phyloP scores from a whole-genome alignment of 2,113 vertebrate genomes.

The Eretmochelys imbricata region DNA sequence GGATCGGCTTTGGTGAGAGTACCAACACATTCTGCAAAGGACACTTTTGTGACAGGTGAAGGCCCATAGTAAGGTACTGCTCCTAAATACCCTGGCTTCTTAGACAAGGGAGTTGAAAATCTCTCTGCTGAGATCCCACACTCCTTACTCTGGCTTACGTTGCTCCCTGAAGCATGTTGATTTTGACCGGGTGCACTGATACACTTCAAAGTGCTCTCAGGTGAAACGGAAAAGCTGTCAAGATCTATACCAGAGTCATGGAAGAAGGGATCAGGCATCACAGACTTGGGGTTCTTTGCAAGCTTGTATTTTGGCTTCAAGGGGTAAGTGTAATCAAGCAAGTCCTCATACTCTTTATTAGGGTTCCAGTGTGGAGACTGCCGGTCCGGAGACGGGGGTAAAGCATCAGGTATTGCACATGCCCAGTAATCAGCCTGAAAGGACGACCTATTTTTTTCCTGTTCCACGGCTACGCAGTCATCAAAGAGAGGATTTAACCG shows the following conservation, averaged over 20 bases:
- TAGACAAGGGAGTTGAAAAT: constrained; percentile 24
- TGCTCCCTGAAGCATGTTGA: not conserved
- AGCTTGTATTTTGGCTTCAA: constrained; percentile 81
- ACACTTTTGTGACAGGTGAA: constrained; percentile 49
- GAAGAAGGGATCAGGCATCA: constrained; percentile 67
- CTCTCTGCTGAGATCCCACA: not conserved
- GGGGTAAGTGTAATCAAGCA: constrained; percentile 94
- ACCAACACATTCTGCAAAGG: constrained; percentile 15
- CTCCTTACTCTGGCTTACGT: not conserved
- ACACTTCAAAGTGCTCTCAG: constrained; percentile 66
- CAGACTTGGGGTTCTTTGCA: constrained; percentile 53
- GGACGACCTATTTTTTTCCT: constrained; percentile 50
- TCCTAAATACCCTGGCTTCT: constrained; percentile 37
- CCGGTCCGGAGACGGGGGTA: constrained; percentile 85
- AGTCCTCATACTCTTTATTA: constrained; percentile 87
- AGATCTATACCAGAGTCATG: constrained; percentile 91
- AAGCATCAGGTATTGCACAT: constrained; percentile 84
- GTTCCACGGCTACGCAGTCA: rapidly evolving
- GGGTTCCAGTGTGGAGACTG: constrained; percentile 87
- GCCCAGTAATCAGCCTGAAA: constrained; percentile 90
- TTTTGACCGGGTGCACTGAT: not conserved
- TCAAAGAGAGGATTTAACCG: not conserved
- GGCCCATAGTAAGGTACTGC: not conserved
- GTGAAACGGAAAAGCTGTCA: constrained; percentile 83
- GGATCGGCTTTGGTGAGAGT: constrained; percentile 42